These are phyloP conservation scores for Coleophora deauratella DNA, from an alignment of 2,888 invertebrate species.

Conservation along the genomic window DNA sequence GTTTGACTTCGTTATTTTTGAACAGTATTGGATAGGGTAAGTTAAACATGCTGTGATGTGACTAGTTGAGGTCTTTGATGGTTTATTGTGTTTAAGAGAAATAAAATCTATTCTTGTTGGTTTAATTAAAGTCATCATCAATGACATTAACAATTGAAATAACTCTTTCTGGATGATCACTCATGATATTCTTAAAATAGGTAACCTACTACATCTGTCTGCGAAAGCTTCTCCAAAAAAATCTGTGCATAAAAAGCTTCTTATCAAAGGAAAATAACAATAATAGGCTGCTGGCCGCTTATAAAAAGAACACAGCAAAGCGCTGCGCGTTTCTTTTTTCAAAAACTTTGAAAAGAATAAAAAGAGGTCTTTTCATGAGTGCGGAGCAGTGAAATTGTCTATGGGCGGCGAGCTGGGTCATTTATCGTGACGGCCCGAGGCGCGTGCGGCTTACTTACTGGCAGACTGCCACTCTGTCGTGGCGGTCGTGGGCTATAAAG, in stretches of 20 bases:
- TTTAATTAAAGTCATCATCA: no score
- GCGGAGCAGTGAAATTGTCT: slow-evolving; percentile 55
- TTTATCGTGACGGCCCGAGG: slow-evolving; percentile 65
- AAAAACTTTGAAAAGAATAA: slow-evolving; percentile 25
- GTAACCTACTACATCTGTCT: no score
- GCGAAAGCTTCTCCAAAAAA: no score
- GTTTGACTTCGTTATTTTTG: background rate
- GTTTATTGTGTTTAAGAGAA: no score
- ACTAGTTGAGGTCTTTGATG: no score
- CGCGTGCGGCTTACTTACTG: slow-evolving; percentile 45
- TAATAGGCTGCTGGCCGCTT: slow-evolving; percentile 10
- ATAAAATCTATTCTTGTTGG: no score
- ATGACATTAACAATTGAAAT: no score
- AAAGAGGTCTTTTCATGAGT: slow-evolving; percentile 47
- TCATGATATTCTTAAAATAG: no score
- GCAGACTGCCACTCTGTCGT: slow-evolving; percentile 49
- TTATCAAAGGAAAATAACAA: slow-evolving; percentile 11
- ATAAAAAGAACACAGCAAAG: slow-evolving; percentile 12
- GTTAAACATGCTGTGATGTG: background rate
- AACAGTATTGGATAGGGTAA: background rate
- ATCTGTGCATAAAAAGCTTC: background rate
- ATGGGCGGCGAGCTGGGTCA: slow-evolving; percentile 51
- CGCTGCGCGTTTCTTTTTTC: slow-evolving; percentile 24
- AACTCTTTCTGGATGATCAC: no score
- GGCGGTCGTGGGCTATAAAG: no score